Conservation (phyloP, 2,113 vertebrate genomes). For the Cephalopholis sonnerati region DNA sequence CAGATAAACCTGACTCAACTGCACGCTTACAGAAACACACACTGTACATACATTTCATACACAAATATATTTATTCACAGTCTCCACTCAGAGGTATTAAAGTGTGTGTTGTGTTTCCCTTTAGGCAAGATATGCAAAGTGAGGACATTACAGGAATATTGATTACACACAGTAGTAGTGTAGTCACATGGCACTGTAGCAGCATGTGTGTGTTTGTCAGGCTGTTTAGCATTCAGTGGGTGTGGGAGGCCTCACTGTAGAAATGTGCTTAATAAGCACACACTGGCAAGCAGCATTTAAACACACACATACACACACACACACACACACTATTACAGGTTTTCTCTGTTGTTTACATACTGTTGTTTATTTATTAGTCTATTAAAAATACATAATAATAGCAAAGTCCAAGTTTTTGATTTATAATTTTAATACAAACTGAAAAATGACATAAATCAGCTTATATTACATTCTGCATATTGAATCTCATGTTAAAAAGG, state of each 20-base stretch:
- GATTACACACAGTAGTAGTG: constrained; percentile 17
- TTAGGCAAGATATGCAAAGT: background rate
- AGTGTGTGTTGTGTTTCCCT: constrained; percentile 6
- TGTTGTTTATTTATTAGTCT: background rate
- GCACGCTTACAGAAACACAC: constrained; percentile 3
- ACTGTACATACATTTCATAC: background rate
- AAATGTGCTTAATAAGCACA: constrained; percentile 72
- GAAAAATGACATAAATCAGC: constrained; percentile 12
- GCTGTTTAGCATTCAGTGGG: constrained; percentile 61
- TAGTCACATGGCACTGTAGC: background rate
- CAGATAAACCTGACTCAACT: background rate
- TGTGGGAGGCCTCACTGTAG: constrained; percentile 10
- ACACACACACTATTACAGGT: constrained; percentile 9
- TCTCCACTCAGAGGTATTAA: background rate
- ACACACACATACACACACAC: background rate
- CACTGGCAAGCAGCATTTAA: constrained; percentile 16
- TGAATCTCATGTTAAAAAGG: constrained; percentile 16
- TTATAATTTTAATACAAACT: constrained; percentile 20
- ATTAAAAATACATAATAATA: constrained; percentile 16
- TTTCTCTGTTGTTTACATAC: constrained; percentile 21
- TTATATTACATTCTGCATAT: constrained; percentile 42
- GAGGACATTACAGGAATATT: constrained; percentile 5
- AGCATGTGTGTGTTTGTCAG: constrained; percentile 7
- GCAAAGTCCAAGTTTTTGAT: constrained; percentile 14
- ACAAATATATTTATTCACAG: constrained; percentile 1